Base-by-base conservation (phyloP, 1,140 invertebrate genomes). In the Tetragnatha versicolor region DNA sequence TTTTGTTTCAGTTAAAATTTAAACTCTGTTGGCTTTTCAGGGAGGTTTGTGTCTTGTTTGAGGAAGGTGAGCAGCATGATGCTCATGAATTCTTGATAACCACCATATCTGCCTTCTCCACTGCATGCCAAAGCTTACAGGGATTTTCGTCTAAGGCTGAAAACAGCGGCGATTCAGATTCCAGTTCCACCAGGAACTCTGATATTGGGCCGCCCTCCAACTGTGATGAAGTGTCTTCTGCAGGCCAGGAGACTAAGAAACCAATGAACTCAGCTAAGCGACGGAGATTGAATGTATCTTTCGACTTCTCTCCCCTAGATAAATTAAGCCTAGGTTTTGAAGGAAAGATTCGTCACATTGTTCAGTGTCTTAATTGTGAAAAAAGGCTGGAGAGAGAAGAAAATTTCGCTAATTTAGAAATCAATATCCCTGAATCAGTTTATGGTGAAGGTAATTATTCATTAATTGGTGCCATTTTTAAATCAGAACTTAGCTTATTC, bases 11-110 rank as follows among this genome's bases (percentile, higher is more conserved):
- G 7, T 47, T 9, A 33, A 63, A 63, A 17, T 39, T 76, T 29
- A 37, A 33, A 35, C 22, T 14, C 20, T 45, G 45, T 61, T 60
- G 49, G 1, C 20, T 53, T 60, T 66, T 22, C 35, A 58, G 61
- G 35, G 63, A 78, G 69, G 42, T 78, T 39, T 39, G 25, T 14
- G 14, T 49, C 6, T 47, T 58, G 33, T 78, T 78, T 78, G 76
- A 66, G 45, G 51, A 58, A 45, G 76, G 63, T 39, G 61, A 66
- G 35, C 76, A 78, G 27, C 76, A 78, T 33, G 76, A 78, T 78
- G 61, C 61, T 7, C 76, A 78, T 58, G 76, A 78, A 68, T 35
- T 78, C 2, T 45, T 78, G 45, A 42, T 73, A 6, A 73, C 69
- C 20, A 60, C 49, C 14, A 60, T 73, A 29, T 27, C 53, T 20